Conservation (phyloP, 2,113 vertebrate species). For the Poeciliopsis turrubarensis region DNA sequence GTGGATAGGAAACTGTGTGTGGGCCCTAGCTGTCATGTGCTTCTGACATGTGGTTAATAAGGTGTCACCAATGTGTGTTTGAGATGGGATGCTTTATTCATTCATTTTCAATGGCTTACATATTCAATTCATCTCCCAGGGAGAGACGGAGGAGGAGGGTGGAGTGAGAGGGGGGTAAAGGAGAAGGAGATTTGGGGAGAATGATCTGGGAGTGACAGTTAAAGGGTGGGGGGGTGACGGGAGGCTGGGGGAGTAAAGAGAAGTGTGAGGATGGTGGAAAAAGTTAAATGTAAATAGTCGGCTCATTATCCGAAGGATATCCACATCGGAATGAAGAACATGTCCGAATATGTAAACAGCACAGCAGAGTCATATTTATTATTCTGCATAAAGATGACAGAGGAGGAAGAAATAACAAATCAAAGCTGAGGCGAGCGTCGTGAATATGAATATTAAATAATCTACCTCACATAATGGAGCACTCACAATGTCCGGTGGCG, state of each 20-base stretch:
- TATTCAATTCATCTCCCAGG: constrained; percentile 73
- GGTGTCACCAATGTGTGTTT: constrained; percentile 79
- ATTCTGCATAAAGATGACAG: constrained; percentile 64
- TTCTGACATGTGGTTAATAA: constrained; percentile 80
- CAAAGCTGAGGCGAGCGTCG: constrained; percentile 45
- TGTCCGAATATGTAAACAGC: constrained; percentile 77
- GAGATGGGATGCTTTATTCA: constrained; percentile 77
- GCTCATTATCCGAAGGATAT: constrained; percentile 74
- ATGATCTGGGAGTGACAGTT: constrained; percentile 54
- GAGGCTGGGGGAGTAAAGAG: constrained; percentile 17
- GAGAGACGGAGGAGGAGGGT: constrained; percentile 35
- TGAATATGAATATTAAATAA: constrained; percentile 80
- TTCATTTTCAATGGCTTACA: constrained; percentile 74
- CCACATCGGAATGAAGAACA: constrained; percentile 66
- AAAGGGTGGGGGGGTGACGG: background rate
- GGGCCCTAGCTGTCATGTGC: constrained; percentile 70
- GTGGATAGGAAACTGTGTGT: constrained; percentile 12
- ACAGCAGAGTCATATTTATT: constrained; percentile 64
- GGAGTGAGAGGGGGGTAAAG: constrained; percentile 19
- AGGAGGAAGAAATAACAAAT: constrained; percentile 57
- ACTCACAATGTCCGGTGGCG: constrained; percentile 25
- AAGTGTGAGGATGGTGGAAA: constrained; percentile 34
- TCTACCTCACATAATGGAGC: constrained; percentile 58
- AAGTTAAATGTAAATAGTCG: constrained; percentile 71
- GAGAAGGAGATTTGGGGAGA: constrained; percentile 43